phyloP scores from a whole-genome alignment of 2,797 vertebrate species.

The Trachurus trachurus region DNA sequence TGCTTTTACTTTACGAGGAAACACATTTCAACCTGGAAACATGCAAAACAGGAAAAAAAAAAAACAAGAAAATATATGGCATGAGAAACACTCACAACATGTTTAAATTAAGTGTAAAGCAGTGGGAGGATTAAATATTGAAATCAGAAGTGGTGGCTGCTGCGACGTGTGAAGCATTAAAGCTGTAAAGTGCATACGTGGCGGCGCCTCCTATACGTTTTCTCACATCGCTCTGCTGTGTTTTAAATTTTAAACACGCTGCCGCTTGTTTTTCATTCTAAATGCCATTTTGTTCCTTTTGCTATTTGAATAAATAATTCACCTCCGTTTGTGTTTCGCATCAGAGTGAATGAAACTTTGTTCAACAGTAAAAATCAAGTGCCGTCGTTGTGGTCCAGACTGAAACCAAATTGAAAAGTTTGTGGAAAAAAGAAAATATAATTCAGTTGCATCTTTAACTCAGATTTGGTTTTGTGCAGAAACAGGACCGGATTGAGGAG shows the following conservation, averaged over 20 bases:
- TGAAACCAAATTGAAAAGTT: not conserved
- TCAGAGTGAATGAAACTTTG: not conserved
- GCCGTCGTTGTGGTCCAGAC: not conserved
- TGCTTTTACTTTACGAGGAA: not conserved
- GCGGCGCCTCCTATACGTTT: not conserved
- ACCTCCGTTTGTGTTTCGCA: slow-evolving; percentile 5
- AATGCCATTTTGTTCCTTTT: slow-evolving; percentile 2
- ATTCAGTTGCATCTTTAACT: too few relatives aligned
- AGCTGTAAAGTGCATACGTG: slow-evolving; percentile 35
- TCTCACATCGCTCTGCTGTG: fast-evolving
- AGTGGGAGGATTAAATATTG: slow-evolving; percentile 65
- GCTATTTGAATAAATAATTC: slow-evolving; percentile 16
- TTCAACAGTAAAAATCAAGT: not conserved
- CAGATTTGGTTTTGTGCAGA: slow-evolving; percentile 70
- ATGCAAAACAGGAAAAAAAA: not conserved
- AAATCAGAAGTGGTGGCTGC: slow-evolving; percentile 34
- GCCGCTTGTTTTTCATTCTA: slow-evolving; percentile 3
- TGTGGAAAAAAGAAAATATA: not conserved
- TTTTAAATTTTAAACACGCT: slow-evolving; percentile 41
- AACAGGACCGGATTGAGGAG: slow-evolving; percentile 93
- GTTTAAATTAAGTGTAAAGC: slow-evolving; percentile 22
- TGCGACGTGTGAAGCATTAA: slow-evolving; percentile 36
- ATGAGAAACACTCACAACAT: not conserved
- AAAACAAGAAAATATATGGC: not conserved
- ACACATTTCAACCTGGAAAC: not conserved